A percentile compares a stretch with the other conserved stretches of the same genome.
Conservation (phyloP, 2,888 invertebrate genomes). For the Dolomedes plantarius region DNA sequence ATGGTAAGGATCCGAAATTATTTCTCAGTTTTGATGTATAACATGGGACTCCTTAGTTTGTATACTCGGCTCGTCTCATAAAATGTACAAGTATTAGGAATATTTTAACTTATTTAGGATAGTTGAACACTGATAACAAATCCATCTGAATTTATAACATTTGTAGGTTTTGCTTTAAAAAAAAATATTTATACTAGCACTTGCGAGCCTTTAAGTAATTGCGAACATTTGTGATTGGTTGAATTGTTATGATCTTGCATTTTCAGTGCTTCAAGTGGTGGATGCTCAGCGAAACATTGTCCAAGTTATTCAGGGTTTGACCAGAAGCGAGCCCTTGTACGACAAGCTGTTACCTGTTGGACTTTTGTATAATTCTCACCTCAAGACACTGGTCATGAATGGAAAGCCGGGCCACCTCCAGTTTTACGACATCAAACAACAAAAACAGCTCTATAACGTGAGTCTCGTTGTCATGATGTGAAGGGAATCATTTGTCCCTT, state of each 20-base stretch:
- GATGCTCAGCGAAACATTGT: constrained; percentile 78
- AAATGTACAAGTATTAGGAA: no score
- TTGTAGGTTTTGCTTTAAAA: no score
- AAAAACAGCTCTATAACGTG: constrained; percentile 84
- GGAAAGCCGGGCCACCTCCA: constrained; percentile 78
- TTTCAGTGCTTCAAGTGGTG: constrained; percentile 77
- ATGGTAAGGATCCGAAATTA: constrained; percentile 80
- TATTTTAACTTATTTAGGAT: no score
- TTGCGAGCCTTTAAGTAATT: no score
- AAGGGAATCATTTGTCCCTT: neutral
- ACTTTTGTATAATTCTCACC: constrained; percentile 75
- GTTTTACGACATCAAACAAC: constrained; percentile 79
- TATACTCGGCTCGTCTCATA: no score
- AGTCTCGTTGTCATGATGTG: constrained; percentile 77
- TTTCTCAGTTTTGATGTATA: no score
- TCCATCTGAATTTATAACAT: no score
- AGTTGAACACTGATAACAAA: no score
- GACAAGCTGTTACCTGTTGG: constrained; percentile 74
- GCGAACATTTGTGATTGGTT: no score
- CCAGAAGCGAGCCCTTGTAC: constrained; percentile 78
- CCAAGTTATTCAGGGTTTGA: constrained; percentile 83
- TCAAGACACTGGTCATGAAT: constrained; percentile 77
- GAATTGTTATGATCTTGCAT: no score
- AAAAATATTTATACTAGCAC: no score
- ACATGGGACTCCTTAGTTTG: no score